Base-by-base conservation (phyloP, 1,140 invertebrate genomes). In the Macrobrachium nipponense region DNA sequence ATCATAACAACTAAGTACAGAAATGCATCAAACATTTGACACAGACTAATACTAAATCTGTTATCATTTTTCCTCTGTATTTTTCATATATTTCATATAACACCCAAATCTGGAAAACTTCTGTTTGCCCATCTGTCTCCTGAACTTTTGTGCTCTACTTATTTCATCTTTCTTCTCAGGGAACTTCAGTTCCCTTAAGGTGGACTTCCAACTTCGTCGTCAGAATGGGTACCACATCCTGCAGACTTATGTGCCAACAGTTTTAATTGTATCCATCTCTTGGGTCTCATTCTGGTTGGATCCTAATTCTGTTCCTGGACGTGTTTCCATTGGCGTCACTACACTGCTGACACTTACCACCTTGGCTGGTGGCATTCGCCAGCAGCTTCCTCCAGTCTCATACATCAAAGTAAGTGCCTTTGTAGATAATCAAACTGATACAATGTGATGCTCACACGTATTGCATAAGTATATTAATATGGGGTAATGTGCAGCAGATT, bases 231-330 rank as follows among this genome's bases (percentile, higher is more conserved):
- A 96, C 90, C 97, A 97, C 89, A 92, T 97, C 73, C 96, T 97
- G 94, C 96, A 97, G 88, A 97, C 97, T 90, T 97, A 96, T 89
- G 93, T 97, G 82, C 96, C 96, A 0, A 97, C 96, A 8, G 96
- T 97, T 92, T 93, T 97, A 87, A 94, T 97, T 79, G 96, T 97
- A 7, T 94, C 94, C 17, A 95, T 97, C 83, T 97, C 96, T 0
- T 97, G 96, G 96, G 96, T 97, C 17, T 96, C 96, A 0, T 97
- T 97, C 90, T 97, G 96, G 96, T 91, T 97, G 76, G 96, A 97
- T 90, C 94, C 96, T 27, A 96, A 97, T 90, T 96, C 96, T 18
- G 94, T 96, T 18, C 95, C 96, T 11, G 95, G 96, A 17, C 88
- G 91, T 62, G 90, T 91, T 15, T 90, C 90, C 36, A 73, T 91